Evolutionary conservation across 2,888 invertebrate species (phyloP).

Genomic region (Eupithecia vulgata): DNA sequence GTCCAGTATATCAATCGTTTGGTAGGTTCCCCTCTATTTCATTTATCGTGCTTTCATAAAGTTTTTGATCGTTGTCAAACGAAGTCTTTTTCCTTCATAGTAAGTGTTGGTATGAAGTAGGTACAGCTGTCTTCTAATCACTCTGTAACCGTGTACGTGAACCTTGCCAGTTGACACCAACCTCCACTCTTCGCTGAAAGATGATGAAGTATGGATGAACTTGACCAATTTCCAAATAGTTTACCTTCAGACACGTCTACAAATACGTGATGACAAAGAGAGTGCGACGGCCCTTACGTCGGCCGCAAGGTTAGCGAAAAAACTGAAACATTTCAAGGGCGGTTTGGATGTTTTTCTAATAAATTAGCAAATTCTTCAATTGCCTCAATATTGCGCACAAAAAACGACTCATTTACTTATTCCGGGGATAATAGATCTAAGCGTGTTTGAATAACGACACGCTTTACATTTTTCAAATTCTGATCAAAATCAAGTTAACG

Average conservation of each 20-base stretch:
- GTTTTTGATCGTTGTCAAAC: background rate
- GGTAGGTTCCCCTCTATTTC: background rate
- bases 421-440: background rate
- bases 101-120: background rate
- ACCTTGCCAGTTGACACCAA: background rate
- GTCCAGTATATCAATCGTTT: background rate
- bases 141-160: background rate
- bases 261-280: conserved; percentile 42
- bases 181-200: background rate
- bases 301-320: conserved; percentile 38
- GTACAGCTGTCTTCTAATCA: background rate
- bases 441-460: background rate
- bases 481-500: background rate
- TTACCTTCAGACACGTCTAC: conserved; percentile 36
- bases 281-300: conserved; percentile 52
- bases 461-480: background rate
- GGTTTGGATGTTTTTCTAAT: conserved; percentile 13
- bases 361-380: background rate
- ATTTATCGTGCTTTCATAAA: background rate
- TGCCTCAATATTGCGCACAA: background rate
- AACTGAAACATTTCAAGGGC: conserved; percentile 33
- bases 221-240: conserved; percentile 32
- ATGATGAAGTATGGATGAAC: conserved; percentile 24
- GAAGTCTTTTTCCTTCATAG: background rate
- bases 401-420: background rate